Evolutionary conservation across 1,140 invertebrate genomes (phyloP), one percentile per base, ranked within the genome.

Genomic region (Drosophila leontia): DNA sequence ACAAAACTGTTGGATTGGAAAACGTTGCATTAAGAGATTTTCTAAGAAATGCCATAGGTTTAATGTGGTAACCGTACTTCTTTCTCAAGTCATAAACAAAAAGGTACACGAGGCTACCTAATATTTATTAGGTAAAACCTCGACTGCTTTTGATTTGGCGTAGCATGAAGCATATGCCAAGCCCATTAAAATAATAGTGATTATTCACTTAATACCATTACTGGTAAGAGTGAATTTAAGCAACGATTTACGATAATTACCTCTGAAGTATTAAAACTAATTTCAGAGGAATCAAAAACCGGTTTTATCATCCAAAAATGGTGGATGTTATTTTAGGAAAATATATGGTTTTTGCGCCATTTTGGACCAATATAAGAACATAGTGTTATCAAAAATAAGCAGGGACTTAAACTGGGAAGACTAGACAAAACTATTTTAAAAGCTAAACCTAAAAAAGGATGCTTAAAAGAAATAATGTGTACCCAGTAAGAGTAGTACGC

Each of bases 241-340:
- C 4, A 37, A 37, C 4, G 32, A 37, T 37, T 55, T 17, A 9
- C 32, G 6, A 34, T 15, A 5, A 37, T 23, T 37, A 5, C 12
- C 12, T 8, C 8, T 7, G 19, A 47, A 17, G 44, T 8, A 37
- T 15, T 7, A 15, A 12, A 42, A 8, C 32, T 29, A 12, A 44
- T 59, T 13, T 39, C 13, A 7, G 3, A 6, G 13, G 37, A 39
- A 15, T 39, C 37, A 5, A 5, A 39, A 39, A 39, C 13, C 12
- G 13, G 37, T 41, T 42, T 7, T 42, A 42, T n/a, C 15, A 41
- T 41, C 41, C 8, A 5, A 42, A 42, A 29, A 44, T 47, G 39
- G 51, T 35, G 8, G 32, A 65, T 8, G 19, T 65, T 12, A 57
- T 47, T 57, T 65, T 65, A 19, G 32, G 13, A 15, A 62, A 62